Conservation (phyloP, 2,888 invertebrate genomes). For the Epinotia demarniana region DNA sequence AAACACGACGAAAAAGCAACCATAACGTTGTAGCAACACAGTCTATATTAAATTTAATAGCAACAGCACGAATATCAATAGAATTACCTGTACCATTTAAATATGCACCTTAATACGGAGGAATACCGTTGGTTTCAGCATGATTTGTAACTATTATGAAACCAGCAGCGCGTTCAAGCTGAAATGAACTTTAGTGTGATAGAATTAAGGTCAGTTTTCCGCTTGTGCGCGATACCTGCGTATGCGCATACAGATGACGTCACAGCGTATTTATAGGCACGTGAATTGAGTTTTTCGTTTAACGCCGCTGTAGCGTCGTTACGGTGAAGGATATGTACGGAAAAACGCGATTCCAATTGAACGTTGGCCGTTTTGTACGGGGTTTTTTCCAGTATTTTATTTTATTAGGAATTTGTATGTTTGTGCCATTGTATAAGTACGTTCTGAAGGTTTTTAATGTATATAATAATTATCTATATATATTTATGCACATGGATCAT, state of each 20-base stretch:
- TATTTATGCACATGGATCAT: too few relatives aligned
- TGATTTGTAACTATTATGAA: neutral
- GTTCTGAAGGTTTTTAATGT: too few relatives aligned
- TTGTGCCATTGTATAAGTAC: neutral
- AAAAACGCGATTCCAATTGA: neutral
- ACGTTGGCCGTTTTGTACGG: neutral
- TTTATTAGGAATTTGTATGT: neutral
- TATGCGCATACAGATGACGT: conserved; percentile 28
- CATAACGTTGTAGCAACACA: neutral
- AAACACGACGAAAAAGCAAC: neutral
- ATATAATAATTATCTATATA: too few relatives aligned
- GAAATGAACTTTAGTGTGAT: neutral
- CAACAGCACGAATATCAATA: neutral
- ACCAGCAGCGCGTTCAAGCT: neutral
- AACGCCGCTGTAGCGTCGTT: conserved; percentile 39
- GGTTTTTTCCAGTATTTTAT: neutral
- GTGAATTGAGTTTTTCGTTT: conserved; percentile 37
- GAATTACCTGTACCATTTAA: neutral
- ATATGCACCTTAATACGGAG: neutral
- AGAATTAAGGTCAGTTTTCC: neutral
- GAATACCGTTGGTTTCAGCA: neutral
- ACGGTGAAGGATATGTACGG: conserved; percentile 19
- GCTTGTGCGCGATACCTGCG: conserved; percentile 6
- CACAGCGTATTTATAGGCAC: conserved; percentile 38
- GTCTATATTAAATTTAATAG: neutral